Percentiles rank a stretch among this genome's conserved stretches.
phyloP scores from a whole-genome alignment of 2,113 vertebrate species.

The Sphyrna mokarran region DNA sequence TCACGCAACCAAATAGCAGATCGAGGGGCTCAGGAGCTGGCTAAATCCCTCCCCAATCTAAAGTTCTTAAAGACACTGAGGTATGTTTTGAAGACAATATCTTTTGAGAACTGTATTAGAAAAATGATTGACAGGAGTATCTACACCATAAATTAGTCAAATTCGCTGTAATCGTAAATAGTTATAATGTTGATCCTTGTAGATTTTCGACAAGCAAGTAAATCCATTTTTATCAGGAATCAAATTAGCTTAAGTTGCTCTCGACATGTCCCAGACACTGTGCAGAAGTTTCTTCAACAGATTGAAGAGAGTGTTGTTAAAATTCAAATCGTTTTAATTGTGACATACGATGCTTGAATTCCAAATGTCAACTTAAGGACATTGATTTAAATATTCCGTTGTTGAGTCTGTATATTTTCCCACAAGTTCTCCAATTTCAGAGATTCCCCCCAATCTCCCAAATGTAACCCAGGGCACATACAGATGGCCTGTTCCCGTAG shows the following conservation, averaged over 20 bases:
- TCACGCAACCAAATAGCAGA: slow-evolving; percentile 24
- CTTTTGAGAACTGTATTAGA: background rate
- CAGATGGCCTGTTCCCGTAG: background rate
- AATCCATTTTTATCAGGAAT: background rate
- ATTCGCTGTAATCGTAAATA: too few relatives aligned
- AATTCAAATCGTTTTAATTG: background rate
- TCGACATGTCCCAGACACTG: background rate
- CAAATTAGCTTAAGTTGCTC: background rate
- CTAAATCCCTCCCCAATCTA: slow-evolving; percentile 18
- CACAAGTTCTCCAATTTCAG: background rate
- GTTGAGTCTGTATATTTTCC: background rate
- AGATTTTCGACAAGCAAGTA: background rate
- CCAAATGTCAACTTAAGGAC: background rate
- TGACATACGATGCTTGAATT: background rate
- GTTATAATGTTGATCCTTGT: background rate
- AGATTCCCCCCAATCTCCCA: background rate
- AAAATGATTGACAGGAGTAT: background rate
- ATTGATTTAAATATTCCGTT: background rate
- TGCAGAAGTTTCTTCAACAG: background rate
- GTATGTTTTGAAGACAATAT: background rate
- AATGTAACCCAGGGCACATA: background rate
- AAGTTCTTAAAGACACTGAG: slow-evolving; percentile 25
- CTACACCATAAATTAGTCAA: background rate
- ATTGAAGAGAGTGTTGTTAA: background rate
- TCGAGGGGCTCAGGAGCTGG: slow-evolving; percentile 22